These are phyloP conservation scores for Lithophane ornitopus DNA, from an alignment of 2,888 invertebrate genomes.

Conservation along the genomic window DNA sequence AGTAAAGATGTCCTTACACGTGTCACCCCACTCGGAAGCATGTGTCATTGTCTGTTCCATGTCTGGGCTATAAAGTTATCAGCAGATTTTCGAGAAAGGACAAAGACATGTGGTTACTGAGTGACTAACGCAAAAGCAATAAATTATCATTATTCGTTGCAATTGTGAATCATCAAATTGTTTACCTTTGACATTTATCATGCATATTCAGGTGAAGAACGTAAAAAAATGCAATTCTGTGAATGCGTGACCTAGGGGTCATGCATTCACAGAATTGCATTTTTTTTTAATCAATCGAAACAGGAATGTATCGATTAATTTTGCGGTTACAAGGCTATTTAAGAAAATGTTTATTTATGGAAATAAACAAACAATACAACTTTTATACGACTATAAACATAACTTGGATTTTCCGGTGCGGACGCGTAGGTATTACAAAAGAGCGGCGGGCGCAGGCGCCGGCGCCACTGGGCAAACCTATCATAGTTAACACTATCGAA, in stretches of 20 bases:
- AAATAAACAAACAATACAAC: constrained; percentile 16
- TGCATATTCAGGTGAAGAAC: not conserved
- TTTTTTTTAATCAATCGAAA: not conserved
- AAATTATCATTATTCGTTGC: constrained; percentile 70
- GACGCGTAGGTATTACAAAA: constrained; percentile 67
- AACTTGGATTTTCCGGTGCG: constrained; percentile 73
- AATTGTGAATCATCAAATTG: constrained; percentile 75
- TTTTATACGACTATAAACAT: constrained; percentile 63
- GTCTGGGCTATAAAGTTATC: constrained; percentile 81
- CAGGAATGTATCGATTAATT: not conserved
- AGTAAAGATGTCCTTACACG: constrained; percentile 67
- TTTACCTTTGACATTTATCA: constrained; percentile 43
- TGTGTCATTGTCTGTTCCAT: constrained; percentile 78
- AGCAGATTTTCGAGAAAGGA: constrained; percentile 80
- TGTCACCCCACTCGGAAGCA: constrained; percentile 70
- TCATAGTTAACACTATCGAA: constrained; percentile 66
- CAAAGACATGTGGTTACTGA: constrained; percentile 82
- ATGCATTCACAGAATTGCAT: too few species aligned
- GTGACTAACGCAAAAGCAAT: constrained; percentile 78
- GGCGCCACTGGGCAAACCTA: constrained; percentile 63
- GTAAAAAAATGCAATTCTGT: not conserved
- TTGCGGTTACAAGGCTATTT: not conserved
- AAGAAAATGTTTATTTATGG: not conserved
- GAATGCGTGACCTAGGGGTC: too few species aligned
- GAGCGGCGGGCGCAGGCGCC: constrained; percentile 36